Evolutionary conservation across 2,113 vertebrate species (phyloP).

Genomic region (Collichthys lucidus): DNA sequence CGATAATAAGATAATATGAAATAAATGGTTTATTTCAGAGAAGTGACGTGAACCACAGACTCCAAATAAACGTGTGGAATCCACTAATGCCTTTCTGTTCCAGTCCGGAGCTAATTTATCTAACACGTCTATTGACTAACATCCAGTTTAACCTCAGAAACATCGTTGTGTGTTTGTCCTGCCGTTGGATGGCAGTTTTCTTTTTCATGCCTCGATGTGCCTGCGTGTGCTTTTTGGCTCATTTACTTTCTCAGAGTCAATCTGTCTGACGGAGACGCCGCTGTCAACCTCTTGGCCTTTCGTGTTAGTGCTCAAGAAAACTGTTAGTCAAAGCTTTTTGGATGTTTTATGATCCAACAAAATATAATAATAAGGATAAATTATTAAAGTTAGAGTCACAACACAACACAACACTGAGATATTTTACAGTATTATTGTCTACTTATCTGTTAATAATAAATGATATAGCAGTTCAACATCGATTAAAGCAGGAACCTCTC

Average conservation of each 20-base stretch:
- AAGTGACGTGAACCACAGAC: neutral
- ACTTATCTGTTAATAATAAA: neutral
- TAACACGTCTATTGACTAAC: conserved; percentile 29
- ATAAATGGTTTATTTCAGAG: neutral
- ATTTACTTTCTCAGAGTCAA: conserved; percentile 67
- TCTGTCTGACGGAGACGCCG: conserved; percentile 45
- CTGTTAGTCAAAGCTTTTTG: conserved; percentile 11
- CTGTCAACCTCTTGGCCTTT: conserved; percentile 31
- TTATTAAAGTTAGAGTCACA: neutral
- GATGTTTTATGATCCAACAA: neutral
- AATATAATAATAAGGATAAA: neutral
- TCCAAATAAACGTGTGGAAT: conserved; percentile 9
- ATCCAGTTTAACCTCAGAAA: conserved; percentile 23
- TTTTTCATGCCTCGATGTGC: conserved; percentile 52
- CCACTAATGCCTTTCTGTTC: neutral
- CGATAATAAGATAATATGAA: no score
- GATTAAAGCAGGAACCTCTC: neutral
- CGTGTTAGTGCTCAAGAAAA: conserved; percentile 18
- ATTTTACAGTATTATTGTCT: neutral
- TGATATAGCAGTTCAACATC: neutral
- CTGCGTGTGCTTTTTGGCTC: conserved; percentile 49
- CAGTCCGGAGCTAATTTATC: neutral
- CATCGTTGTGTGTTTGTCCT: neutral
- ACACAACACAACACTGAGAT: neutral
- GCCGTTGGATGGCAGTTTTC: conserved; percentile 9